phyloP scores from a whole-genome alignment of 64 coral and sea anemone genomes.

The Dendronephthya gigantea region DNA sequence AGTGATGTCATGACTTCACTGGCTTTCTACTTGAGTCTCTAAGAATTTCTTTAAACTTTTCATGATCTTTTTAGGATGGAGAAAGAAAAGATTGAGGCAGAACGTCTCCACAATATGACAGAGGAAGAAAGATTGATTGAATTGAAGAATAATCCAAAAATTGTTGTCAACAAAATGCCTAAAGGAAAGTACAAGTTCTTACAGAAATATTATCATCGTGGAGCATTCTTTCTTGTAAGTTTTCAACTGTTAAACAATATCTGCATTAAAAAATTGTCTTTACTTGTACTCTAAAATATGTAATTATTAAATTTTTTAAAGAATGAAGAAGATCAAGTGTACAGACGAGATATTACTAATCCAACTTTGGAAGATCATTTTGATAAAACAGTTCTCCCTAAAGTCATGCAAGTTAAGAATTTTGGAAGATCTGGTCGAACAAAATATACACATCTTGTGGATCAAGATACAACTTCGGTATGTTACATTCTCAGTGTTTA shows the following conservation, averaged over 20 bases:
- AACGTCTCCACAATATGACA: slow-evolving; percentile 59
- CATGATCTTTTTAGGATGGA: slow-evolving; percentile 51
- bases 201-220: slow-evolving; percentile 96
- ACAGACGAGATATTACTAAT: slow-evolving; percentile 68
- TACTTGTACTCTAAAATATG: no score
- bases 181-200: slow-evolving; percentile 95
- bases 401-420: slow-evolving; percentile 99
- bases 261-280: no score
- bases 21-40: background rate
- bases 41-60: background rate
- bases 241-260: no score
- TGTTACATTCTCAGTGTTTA: no score
- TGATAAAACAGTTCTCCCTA: slow-evolving; percentile 86
- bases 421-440: slow-evolving; percentile 95
- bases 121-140: slow-evolving; percentile 74
- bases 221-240: slow-evolving; percentile 85
- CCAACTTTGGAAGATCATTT: slow-evolving; percentile 97
- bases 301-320: no score
- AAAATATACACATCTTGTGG: slow-evolving; percentile 91
- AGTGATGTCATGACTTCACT: slow-evolving; percentile 6
- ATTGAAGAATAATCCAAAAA: slow-evolving; percentile 59
- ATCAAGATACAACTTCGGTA: slow-evolving; percentile 94
- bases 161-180: slow-evolving; percentile 65
- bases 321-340: slow-evolving; percentile 68
- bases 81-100: slow-evolving; percentile 62